Conservation (phyloP, 2,113 vertebrate species). For the Xenopus tropicalis region UCB_Xtro_10.0 CM004450.2:44175001-44175500, state of each 20-base stretch:
- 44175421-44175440: background rate
- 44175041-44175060: background rate
- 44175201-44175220: background rate
- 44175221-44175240: slow-evolving; percentile 1
- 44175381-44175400: background rate
- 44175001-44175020: background rate
- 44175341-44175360: slow-evolving; percentile 6
- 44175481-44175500: slow-evolving; percentile 4
- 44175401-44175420: background rate
- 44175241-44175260: background rate
- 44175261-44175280: background rate
- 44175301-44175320: background rate
- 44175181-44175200: background rate
- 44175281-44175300: slow-evolving; percentile 3
- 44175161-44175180: background rate
- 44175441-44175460: background rate
- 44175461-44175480: slow-evolving; percentile 8
- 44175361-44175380: background rate
- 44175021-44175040: background rate
- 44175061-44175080: slow-evolving; percentile 13
- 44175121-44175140: background rate
- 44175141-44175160: slow-evolving; percentile 5
- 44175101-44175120: slow-evolving; percentile 19
- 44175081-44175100: slow-evolving; percentile 35
- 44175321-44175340: background rate